These are phyloP conservation scores for Monopis laevigella DNA, from an alignment of 2,888 invertebrate genomes.

Conservation along the genomic window DNA sequence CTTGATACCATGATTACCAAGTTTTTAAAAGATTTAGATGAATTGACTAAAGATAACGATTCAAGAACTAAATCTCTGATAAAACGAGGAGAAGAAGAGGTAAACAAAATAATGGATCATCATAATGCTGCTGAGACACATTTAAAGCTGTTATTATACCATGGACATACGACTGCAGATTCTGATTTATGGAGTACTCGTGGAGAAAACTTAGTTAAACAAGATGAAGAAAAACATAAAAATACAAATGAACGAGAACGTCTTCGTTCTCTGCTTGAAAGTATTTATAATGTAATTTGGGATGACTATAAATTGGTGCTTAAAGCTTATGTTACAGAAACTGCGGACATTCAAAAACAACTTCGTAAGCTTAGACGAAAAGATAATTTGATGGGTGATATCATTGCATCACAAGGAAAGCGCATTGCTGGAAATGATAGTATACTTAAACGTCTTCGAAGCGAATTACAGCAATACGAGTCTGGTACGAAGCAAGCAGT, in stretches of 20 bases:
- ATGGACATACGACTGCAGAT: conserved; percentile 42
- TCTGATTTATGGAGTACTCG: conserved; percentile 41
- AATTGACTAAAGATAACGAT: conserved; percentile 37
- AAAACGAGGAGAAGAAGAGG: conserved; percentile 33
- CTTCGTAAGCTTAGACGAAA: conserved; percentile 46
- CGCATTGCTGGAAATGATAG: conserved; percentile 48
- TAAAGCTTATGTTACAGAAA: conserved; percentile 40
- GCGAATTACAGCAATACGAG: conserved; percentile 49
- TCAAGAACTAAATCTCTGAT: conserved; percentile 31
- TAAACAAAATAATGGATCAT: conserved; percentile 29
- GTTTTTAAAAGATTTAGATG: conserved; percentile 42
- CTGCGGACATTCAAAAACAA: conserved; percentile 49
- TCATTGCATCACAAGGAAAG: conserved; percentile 50
- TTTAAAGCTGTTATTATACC: conserved; percentile 44
- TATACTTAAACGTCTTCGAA: conserved; percentile 37
- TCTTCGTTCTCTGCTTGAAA: conserved; percentile 44
- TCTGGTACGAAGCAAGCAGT: conserved; percentile 53
- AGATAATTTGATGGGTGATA: conserved; percentile 52
- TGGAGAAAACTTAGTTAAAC: conserved; percentile 51
- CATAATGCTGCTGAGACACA: conserved; percentile 49
- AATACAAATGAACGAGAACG: conserved; percentile 40
- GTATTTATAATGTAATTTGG: conserved; percentile 43
- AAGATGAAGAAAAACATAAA: conserved; percentile 47
- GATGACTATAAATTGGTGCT: conserved; percentile 48
- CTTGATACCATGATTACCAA: conserved; percentile 69